A percentile compares a stretch with the other conserved stretches of the same genome.
phyloP scores from a whole-genome alignment of 2,797 vertebrate species.

The Centroberyx gerrardi region DNA sequence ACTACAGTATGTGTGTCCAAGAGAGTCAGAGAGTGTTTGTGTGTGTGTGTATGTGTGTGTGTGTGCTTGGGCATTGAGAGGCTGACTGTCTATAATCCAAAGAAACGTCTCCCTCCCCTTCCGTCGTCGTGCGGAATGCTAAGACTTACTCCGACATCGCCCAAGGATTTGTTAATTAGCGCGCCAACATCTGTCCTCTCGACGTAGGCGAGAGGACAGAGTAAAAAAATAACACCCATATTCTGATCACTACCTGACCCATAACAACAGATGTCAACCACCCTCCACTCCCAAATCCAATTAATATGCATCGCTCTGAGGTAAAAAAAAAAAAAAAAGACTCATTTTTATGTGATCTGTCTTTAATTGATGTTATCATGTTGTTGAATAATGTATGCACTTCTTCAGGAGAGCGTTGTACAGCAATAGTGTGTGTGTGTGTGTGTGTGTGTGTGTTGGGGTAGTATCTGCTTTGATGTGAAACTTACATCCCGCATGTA shows the following conservation, averaged over 20 bases:
- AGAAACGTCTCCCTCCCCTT: constrained; percentile 55
- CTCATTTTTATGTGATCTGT: constrained; percentile 44
- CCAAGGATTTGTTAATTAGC: constrained; percentile 83
- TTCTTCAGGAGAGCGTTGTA: constrained; percentile 27
- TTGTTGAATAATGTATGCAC: constrained; percentile 71
- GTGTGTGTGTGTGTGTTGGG: constrained; percentile 15
- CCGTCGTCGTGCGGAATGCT: constrained; percentile 39
- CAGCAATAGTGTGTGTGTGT: constrained; percentile 24
- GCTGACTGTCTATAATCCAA: constrained; percentile 59
- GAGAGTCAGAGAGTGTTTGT: neutral
- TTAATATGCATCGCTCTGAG: constrained; percentile 61
- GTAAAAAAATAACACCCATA: constrained; percentile 57
- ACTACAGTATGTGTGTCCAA: neutral
- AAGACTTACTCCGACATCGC: constrained; percentile 62
- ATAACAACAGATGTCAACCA: constrained; percentile 76
- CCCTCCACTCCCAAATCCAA: constrained; percentile 13
- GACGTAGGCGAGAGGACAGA: constrained; percentile 70
- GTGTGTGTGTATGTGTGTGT: neutral
- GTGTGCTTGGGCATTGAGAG: constrained; percentile 35
- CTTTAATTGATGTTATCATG: constrained; percentile 66
- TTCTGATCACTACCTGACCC: constrained; percentile 64
- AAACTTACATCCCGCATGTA: constrained; percentile 44
- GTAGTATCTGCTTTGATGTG: constrained; percentile 47
- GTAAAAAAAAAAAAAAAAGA: constrained; percentile 9
- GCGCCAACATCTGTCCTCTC: constrained; percentile 81